Base-by-base conservation (phyloP, 1,140 invertebrate species). In the Drosophila persimilis region DNA sequence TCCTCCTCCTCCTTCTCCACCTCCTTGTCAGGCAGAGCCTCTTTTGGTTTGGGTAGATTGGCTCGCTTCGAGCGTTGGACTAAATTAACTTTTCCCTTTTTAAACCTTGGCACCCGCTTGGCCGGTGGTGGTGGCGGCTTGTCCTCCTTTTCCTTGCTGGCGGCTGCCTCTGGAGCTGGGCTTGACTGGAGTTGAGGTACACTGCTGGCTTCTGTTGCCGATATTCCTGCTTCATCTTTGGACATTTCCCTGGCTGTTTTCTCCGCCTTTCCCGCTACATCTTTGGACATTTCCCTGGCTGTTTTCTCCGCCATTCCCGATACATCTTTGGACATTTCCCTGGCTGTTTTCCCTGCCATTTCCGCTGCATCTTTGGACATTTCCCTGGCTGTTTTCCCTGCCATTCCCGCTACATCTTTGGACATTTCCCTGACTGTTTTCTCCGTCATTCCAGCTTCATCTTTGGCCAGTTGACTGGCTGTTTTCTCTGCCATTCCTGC, bases 61-160 rank as follows among this genome's bases (percentile, higher is more conserved):
- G 35, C 4, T 31, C 52, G 69, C 24, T 88, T 90, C 11, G 51
- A 76, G 6, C 89, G 80, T 43, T 89, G 78, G 2, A 90, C 89
- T 22, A 90, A 67, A 73, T 90, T 90, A 3, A 90, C 73, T 73
- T 90, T 89, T 1, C 71, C 75, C 39, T 69, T 90, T 35, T 80
- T 90, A 15, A 67, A 70, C 26, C 76, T 77, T 2, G 81, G 48
- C 11, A 35, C 1, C 3, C 41, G 44, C n/a, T 44, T 66, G 1
- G 22, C 44, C 0, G 22, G 35, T 26, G 24, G 24, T 0, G 17
- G 35, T 4, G 3, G 41, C 6, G 59, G 55, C n/a, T 47, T 77
- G 6, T 50, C 57, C 7, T 78, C 59, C 4, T 51, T 55, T 2
- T 35, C 24, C 15, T 29, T 24, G 17, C 11, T 39, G 11, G 35